Percentiles rank a stretch among this genome's conserved stretches.
Conservation (phyloP, 2,888 invertebrate genomes). For the Euplagia quadripunctaria region DNA sequence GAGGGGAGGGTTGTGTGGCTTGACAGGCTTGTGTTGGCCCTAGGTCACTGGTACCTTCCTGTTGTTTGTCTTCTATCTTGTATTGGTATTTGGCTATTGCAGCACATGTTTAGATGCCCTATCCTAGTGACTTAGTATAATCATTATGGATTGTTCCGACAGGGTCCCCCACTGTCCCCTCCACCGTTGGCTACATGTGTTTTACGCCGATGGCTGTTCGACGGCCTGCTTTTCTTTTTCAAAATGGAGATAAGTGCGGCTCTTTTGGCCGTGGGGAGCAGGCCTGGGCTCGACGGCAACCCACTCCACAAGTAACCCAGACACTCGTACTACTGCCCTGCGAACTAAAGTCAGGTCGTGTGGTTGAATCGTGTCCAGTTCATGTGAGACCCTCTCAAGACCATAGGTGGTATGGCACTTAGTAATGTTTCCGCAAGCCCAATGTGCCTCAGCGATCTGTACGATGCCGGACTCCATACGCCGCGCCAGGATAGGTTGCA, state of each 20-base stretch:
- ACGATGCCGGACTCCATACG: conserved; percentile 41
- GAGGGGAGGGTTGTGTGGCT: no score
- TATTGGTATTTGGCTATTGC: not conserved
- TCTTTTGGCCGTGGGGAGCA: no score
- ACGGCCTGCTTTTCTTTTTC: no score
- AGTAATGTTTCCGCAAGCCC: conserved; percentile 5
- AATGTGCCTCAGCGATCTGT: conserved; percentile 22
- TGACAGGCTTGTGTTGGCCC: not conserved
- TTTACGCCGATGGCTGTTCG: not conserved
- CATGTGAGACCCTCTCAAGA: conserved; percentile 9
- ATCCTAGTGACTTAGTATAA: no score
- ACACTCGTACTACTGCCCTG: conserved; percentile 4
- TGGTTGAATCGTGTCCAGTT: conserved; percentile 70
- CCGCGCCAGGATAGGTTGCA: conserved; percentile 49
- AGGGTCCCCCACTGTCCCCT: no score
- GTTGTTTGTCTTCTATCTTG: not conserved
- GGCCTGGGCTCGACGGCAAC: conserved; percentile 17
- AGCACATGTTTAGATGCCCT: no score
- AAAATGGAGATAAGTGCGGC: no score
- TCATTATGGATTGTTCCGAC: no score
- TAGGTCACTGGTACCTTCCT: not conserved
- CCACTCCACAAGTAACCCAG: conserved; percentile 4
- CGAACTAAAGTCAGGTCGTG: conserved; percentile 24
- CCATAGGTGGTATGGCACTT: not conserved
- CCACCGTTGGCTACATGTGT: no score